Evolutionary conservation across 2,113 vertebrate genomes (phyloP).

Genomic region (Brachypteracias leptosomus): DNA sequence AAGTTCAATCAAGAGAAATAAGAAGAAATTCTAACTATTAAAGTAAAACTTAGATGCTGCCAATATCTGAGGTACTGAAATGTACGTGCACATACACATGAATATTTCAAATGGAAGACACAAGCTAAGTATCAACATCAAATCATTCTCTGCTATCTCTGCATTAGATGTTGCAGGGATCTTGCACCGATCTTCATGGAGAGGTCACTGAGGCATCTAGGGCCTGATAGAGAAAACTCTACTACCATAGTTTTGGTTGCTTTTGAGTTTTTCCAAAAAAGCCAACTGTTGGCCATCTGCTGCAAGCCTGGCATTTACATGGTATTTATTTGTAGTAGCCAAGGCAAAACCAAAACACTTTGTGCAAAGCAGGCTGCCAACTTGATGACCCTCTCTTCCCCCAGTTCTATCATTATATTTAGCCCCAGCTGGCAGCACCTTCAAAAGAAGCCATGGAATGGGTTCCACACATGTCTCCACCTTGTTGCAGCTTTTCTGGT

Average conservation of each 20-base stretch:
- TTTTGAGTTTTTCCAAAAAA: not conserved
- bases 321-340: not conserved
- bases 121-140: not conserved
- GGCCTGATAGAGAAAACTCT: not conserved
- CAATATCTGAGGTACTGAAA: not conserved
- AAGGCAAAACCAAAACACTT: conserved; percentile 9
- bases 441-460: not conserved
- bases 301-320: not conserved
- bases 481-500: not conserved
- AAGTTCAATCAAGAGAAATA: not conserved
- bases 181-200: not conserved
- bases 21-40: not conserved
- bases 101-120: not conserved
- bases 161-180: not conserved
- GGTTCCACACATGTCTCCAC: not conserved
- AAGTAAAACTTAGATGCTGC: not conserved
- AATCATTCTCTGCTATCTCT: not conserved
- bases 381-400: not conserved
- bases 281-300: conserved; percentile 36
- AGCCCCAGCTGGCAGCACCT: not conserved
- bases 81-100: not conserved
- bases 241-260: not conserved
- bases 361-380: not conserved
- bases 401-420: not conserved
- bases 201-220: not conserved